phyloP scores from a whole-genome alignment of 2,888 invertebrate genomes.

The Dryobotodes eremita region DNA sequence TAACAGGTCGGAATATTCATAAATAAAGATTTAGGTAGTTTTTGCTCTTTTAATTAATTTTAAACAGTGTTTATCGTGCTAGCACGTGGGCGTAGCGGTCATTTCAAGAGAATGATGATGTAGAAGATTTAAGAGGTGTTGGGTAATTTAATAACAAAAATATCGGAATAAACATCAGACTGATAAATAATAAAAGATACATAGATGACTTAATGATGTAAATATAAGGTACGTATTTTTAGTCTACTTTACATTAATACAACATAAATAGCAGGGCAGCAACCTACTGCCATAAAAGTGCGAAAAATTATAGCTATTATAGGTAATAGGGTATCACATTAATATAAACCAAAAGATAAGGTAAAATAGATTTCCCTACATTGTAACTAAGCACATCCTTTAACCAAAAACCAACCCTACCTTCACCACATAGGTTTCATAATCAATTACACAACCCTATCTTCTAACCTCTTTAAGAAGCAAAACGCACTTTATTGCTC shows the following conservation, averaged over 20 bases:
- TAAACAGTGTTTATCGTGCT: conserved; percentile 43
- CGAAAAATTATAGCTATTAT: conserved; percentile 24
- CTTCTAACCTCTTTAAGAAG: fast-evolving
- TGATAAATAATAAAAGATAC: too few species aligned
- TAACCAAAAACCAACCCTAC: conserved; percentile 21
- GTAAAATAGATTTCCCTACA: conserved; percentile 38
- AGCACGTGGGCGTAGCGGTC: conserved; percentile 59
- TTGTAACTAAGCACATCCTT: conserved; percentile 3
- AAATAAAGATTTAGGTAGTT: conserved; percentile 42
- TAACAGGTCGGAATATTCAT: conserved; percentile 59
- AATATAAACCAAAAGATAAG: conserved; percentile 48
- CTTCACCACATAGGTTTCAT: not conserved
- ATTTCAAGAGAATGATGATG: conserved; percentile 38
- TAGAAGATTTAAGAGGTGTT: conserved; percentile 42
- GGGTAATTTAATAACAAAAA: not conserved
- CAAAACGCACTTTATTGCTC: not conserved
- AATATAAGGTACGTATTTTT: not conserved
- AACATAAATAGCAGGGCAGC: not conserved
- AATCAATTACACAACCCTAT: not conserved
- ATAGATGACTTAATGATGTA: too few species aligned
- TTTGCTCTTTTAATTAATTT: conserved; percentile 62
- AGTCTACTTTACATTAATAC: not conserved
- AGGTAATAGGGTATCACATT: conserved; percentile 31
- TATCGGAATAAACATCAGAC: not conserved
- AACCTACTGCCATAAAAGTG: not conserved